A percentile compares a stretch with the other conserved stretches of the same genome.
phyloP scores from a whole-genome alignment of 2,888 invertebrate genomes.

The Dasypolia templi region DNA sequence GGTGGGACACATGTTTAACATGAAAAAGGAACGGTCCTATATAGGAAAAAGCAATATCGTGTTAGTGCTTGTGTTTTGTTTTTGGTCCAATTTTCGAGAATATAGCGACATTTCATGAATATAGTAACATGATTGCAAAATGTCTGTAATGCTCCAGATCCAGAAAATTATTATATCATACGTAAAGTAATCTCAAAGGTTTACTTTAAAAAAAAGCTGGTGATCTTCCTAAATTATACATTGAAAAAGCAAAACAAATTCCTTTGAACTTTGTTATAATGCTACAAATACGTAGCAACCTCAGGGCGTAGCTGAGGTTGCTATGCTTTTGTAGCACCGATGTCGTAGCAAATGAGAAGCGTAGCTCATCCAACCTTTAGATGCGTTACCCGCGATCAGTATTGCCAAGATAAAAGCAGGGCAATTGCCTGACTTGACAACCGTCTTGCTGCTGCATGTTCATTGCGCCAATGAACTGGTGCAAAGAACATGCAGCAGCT shows the following conservation, averaged over 20 bases:
- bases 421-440: too few relatives aligned
- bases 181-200: not conserved
- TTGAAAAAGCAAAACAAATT: not conserved
- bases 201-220: not conserved
- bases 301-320: too few relatives aligned
- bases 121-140: too few relatives aligned
- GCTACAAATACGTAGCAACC: not conserved
- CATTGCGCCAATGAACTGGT: too few relatives aligned
- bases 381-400: too few relatives aligned
- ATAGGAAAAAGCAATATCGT: constrained; percentile 86
- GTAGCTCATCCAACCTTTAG: too few relatives aligned
- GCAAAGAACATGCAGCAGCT: too few relatives aligned
- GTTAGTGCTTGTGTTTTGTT: constrained; percentile 77
- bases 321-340: too few relatives aligned
- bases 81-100: constrained; percentile 63
- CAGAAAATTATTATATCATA: not conserved
- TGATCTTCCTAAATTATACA: not conserved
- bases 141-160: not conserved
- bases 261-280: not conserved
- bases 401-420: too few relatives aligned
- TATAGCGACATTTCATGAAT: not conserved
- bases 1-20: constrained; percentile 84
- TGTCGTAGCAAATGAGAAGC: constrained; percentile 3
- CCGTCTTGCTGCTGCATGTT: too few relatives aligned
- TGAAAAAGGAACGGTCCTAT: constrained; percentile 84